A percentile compares a stretch with the other conserved stretches of the same genome.
Conservation (phyloP, 2,797 vertebrate genomes). For the Aulostomus chinensis region DNA sequence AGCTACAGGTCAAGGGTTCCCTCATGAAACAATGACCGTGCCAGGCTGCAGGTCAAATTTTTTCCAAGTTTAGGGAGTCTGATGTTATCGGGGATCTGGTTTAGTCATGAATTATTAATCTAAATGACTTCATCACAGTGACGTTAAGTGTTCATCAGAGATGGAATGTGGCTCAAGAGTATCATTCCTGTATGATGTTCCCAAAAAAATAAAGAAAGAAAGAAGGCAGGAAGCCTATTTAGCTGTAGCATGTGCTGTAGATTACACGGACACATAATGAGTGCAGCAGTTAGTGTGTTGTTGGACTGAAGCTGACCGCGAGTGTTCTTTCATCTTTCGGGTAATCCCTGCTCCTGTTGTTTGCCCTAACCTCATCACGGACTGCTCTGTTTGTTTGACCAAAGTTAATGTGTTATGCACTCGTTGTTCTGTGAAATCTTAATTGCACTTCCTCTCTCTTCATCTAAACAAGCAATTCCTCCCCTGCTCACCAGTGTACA, state of each 20-base stretch:
- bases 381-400: slow-evolving; percentile 55
- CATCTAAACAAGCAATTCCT: slow-evolving; percentile 44
- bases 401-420: slow-evolving; percentile 50
- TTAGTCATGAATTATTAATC: slow-evolving; percentile 52
- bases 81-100: slow-evolving; percentile 27
- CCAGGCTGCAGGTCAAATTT: background rate
- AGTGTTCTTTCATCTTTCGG: slow-evolving; percentile 46
- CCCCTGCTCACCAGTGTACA: slow-evolving; percentile 23
- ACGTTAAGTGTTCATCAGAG: slow-evolving; percentile 27
- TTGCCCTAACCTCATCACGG: slow-evolving; percentile 41
- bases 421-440: slow-evolving; percentile 62
- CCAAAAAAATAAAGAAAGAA: background rate
- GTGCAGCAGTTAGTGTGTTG: slow-evolving; percentile 3
- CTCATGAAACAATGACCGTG: slow-evolving; percentile 34
- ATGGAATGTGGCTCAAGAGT: slow-evolving; percentile 31
- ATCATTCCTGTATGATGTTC: no score
- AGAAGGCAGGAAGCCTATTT: background rate
- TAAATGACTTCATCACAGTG: slow-evolving; percentile 42
- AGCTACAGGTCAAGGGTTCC: slow-evolving; percentile 62
- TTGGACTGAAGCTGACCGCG: slow-evolving; percentile 36
- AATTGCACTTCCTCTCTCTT: slow-evolving; percentile 59
- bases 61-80: slow-evolving; percentile 29
- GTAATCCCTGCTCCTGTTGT: slow-evolving; percentile 57
- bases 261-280: slow-evolving; percentile 9
- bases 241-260: background rate